phyloP scores from a whole-genome alignment of 2,113 vertebrate species.

The Misgurnus anguillicaudatus region DNA sequence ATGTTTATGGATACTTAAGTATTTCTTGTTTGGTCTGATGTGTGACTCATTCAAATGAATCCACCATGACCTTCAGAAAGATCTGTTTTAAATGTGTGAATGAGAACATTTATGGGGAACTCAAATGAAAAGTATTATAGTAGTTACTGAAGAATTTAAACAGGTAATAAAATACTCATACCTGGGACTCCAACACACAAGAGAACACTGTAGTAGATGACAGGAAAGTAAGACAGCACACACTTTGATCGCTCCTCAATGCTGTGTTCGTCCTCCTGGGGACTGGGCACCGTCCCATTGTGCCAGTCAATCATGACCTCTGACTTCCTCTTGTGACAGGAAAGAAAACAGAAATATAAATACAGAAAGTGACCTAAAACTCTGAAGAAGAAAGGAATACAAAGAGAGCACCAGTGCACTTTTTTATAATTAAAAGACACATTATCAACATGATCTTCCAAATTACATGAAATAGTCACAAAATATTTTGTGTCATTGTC shows the following conservation, averaged over 20 bases:
- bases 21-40: slow-evolving; percentile 7
- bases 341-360: not conserved
- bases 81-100: not conserved
- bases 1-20: slow-evolving; percentile 10
- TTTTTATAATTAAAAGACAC: too few species aligned
- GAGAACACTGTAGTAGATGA: slow-evolving; percentile 88
- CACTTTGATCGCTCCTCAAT: slow-evolving; percentile 74
- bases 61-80: not conserved
- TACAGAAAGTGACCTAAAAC: not conserved
- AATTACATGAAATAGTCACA: too few species aligned
- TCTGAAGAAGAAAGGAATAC: too few species aligned
- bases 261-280: slow-evolving; percentile 44
- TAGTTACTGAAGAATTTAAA: too few species aligned
- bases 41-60: not conserved
- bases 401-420: too few species aligned
- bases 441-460: too few species aligned
- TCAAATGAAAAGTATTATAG: too few species aligned
- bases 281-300: slow-evolving; percentile 69
- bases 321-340: slow-evolving; percentile 28
- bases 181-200: slow-evolving; percentile 90
- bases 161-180: slow-evolving; percentile 55
- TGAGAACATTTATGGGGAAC: too few species aligned
- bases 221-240: slow-evolving; percentile 79
- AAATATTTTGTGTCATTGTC: too few species aligned
- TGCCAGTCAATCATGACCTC: slow-evolving; percentile 66